Evolutionary conservation across 2,888 invertebrate species (phyloP).

Genomic region (Eilema caniola): DNA sequence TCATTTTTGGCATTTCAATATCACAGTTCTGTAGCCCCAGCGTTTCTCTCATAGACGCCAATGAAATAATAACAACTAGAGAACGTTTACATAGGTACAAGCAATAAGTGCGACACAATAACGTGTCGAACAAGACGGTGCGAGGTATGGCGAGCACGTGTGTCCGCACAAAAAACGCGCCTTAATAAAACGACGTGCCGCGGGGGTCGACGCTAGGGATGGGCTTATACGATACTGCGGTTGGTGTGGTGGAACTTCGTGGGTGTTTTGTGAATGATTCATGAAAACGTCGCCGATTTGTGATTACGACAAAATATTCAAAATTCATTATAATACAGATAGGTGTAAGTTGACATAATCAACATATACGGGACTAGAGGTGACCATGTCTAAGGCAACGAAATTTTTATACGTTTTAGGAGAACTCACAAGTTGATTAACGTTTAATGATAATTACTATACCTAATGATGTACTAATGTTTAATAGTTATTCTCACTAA

Average conservation of each 20-base stretch:
- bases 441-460: no score
- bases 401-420: no score
- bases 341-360: no score
- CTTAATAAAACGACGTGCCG: constrained; percentile 83
- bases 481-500: no score
- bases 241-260: neutral
- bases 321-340: neutral
- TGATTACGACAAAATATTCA: neutral
- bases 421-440: no score
- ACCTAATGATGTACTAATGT: no score
- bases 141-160: constrained; percentile 82
- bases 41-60: neutral
- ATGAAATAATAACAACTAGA: constrained; percentile 14
- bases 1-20: no score
- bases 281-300: neutral
- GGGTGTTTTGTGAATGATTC: neutral
- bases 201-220: constrained; percentile 71
- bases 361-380: no score
- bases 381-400: no score
- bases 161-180: constrained; percentile 83
- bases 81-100: constrained; percentile 33
- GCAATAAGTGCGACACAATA: constrained; percentile 40
- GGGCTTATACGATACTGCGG: constrained; percentile 33
- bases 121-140: constrained; percentile 53
- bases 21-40: no score